These are phyloP conservation scores for Mallotus villosus DNA, from an alignment of 2,797 vertebrate species.

Conservation along the genomic window DNA sequence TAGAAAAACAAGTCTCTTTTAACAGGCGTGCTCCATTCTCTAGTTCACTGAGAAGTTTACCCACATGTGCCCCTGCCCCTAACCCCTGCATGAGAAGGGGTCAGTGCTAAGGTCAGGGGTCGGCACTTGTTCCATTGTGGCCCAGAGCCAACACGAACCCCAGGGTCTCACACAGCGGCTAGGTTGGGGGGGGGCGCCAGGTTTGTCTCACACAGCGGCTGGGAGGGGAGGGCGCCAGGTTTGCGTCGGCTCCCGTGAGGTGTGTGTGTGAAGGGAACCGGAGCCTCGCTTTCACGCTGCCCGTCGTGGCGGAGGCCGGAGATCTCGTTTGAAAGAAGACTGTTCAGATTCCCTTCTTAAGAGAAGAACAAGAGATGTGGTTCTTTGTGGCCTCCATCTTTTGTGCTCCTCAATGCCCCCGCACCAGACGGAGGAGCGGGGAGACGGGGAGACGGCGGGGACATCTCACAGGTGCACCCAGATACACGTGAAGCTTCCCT, in stretches of 20 bases:
- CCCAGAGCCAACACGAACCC: conserved; percentile 77
- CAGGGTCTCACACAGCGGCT: conserved; percentile 51
- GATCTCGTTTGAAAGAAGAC: conserved; percentile 71
- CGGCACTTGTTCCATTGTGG: conserved; percentile 76
- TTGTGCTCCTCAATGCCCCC: conserved; percentile 66
- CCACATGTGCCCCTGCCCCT: conserved; percentile 80
- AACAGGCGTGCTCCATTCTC: conserved; percentile 75
- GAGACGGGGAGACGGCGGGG: conserved; percentile 71
- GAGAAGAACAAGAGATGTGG: conserved; percentile 67
- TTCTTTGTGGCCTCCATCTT: conserved; percentile 62
- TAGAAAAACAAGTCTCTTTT: conserved; percentile 71
- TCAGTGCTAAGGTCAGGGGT: conserved; percentile 73
- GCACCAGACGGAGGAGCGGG: conserved; percentile 58
- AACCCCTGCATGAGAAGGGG: conserved; percentile 75
- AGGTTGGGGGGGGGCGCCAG: conserved; percentile 57
- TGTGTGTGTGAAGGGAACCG: conserved; percentile 70
- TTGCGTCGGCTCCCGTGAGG: conserved; percentile 67
- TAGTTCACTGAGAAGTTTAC: conserved; percentile 77
- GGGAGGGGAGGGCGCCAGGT: conserved; percentile 60
- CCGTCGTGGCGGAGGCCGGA: conserved; percentile 52
- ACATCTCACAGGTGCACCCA: conserved; percentile 69
- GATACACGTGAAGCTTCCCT: conserved; percentile 33
- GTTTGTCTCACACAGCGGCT: conserved; percentile 60
- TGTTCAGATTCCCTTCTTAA: conserved; percentile 65
- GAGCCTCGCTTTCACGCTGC: conserved; percentile 65